These are phyloP conservation scores for Meteorus cinctellus DNA, from an alignment of 2,888 invertebrate genomes.

Conservation along the genomic window DNA sequence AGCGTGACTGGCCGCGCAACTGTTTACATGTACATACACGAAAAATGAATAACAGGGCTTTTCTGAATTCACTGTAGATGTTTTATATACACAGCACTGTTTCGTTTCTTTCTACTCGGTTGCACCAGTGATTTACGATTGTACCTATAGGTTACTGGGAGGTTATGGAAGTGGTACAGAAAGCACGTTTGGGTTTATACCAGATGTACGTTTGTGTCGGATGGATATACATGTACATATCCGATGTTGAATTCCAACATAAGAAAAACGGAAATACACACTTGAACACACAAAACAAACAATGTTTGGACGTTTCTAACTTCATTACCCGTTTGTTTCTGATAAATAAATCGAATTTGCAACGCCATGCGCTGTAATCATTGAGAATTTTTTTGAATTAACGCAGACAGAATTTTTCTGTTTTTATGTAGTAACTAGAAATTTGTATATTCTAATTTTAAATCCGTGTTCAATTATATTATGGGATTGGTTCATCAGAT, in stretches of 20 bases:
- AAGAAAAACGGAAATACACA: constrained; percentile 30
- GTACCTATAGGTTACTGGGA: constrained; percentile 14
- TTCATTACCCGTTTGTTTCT: constrained; percentile 30
- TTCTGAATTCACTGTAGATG: constrained; percentile 15
- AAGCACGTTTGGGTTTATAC: constrained; percentile 3
- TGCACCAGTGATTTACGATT: constrained; percentile 38
- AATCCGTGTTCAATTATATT: no score
- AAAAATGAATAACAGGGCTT: constrained; percentile 30
- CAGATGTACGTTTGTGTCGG: background rate
- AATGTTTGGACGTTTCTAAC: background rate
- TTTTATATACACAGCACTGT: constrained; percentile 29
- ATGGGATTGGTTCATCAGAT: no score
- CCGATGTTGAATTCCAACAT: constrained; percentile 11
- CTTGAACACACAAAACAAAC: constrained; percentile 8
- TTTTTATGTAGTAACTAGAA: background rate
- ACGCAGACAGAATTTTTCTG: background rate
- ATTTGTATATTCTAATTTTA: no score
- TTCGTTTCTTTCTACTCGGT: constrained; percentile 25
- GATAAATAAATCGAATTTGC: constrained; percentile 11
- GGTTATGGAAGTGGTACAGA: constrained; percentile 27
- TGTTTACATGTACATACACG: no score
- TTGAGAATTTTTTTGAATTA: background rate
- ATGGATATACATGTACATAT: constrained; percentile 11
- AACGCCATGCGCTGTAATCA: background rate
- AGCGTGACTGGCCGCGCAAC: constrained; percentile 34